A percentile compares a stretch with the other conserved stretches of the same genome.
Conservation (phyloP, 2,797 vertebrate species). For the Furcifer pardalis region DNA sequence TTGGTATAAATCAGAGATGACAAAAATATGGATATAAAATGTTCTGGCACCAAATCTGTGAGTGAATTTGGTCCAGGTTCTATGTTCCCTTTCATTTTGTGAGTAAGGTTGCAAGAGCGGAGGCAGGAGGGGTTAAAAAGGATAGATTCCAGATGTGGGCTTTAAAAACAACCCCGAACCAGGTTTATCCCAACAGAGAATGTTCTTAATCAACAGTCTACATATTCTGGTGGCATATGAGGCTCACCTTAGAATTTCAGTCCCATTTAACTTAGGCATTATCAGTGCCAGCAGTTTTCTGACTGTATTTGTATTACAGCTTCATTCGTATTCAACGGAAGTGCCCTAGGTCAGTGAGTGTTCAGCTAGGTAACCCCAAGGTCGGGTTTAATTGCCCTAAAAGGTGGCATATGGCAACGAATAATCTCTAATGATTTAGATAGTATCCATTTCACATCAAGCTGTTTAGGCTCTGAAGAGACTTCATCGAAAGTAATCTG, state of each 20-base stretch:
- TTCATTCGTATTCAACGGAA: constrained; percentile 89
- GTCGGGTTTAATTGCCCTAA: constrained; percentile 88
- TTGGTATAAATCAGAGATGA: constrained; percentile 60
- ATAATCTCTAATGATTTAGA: constrained; percentile 96
- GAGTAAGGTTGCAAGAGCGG: constrained; percentile 27
- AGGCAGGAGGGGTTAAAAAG: constrained; percentile 49
- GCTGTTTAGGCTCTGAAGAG: constrained; percentile 80
- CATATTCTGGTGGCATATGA: constrained; percentile 49
- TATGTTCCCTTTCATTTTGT: constrained; percentile 45
- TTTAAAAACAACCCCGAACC: constrained; percentile 29
- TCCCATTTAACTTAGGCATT: constrained; percentile 83
- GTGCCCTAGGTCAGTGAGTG: constrained; percentile 87
- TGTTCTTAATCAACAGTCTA: constrained; percentile 70
- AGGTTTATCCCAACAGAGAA: constrained; percentile 62
- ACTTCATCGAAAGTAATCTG: constrained; percentile 89
- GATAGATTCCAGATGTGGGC: constrained; percentile 81
- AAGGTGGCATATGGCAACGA: constrained; percentile 90
- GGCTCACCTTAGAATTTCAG: constrained; percentile 55
- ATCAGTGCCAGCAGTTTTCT: constrained; percentile 82
- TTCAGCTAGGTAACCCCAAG: constrained; percentile 86
- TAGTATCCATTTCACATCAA: constrained; percentile 95
- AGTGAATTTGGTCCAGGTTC: constrained; percentile 43
- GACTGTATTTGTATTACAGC: constrained; percentile 75
- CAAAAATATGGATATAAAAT: constrained; percentile 66
- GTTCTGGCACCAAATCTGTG: constrained; percentile 61